Base-by-base conservation (phyloP, 2,888 invertebrate genomes). In the Andrena marginata region DNA sequence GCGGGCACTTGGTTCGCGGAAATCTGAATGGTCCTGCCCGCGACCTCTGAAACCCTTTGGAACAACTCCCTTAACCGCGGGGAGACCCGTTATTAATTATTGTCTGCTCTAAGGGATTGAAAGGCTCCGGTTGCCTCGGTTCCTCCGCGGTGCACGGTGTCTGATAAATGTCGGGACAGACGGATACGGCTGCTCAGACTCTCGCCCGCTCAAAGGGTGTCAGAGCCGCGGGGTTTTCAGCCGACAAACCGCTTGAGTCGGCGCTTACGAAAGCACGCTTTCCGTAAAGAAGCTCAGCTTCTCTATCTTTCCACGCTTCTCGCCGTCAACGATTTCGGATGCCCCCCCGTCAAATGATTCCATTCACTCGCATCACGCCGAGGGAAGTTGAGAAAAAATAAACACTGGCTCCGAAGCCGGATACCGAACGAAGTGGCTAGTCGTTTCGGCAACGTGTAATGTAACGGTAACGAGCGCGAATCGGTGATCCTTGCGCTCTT, bases 71-170 rank as follows among this genome's bases (percentile, higher is more conserved):
- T 78, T 54, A 68, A 73, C 82, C 83, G 68, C 65, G 67, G 71
- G 64, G 64, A 31, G 83, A 85, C 84, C 89, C 72, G 85, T 88
- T 90, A 87, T 91, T 90, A 91, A 90, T 91, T 90, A 90, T 86
- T 84, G 88, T 89, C 87, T 85, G 84, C 88, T 87, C 86, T 70
- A 77, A 85, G 82, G 85, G 82, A 85, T 85, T 79, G 78, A 84
- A 79, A 72, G 42, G 42, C 42, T 16, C 42, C 42, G 13, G 51
- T 70, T 67, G 82, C 70, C 79, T 60, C 76, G 70, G 78, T 75
- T 80, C 80, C 77, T 76, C 80, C 67, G 33, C 70, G 73, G 59
- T 70, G 60, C 78, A 33, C 70, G 72, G 54, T 73, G 60, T 78
- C 84, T 78, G 88, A 87, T 87, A 86, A 89, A 87, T 80, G 82